Percentiles rank a stretch among this genome's conserved stretches.
Evolutionary conservation across 2,888 invertebrate genomes (phyloP).

Genomic region (Phytoseiulus persimilis): DNA sequence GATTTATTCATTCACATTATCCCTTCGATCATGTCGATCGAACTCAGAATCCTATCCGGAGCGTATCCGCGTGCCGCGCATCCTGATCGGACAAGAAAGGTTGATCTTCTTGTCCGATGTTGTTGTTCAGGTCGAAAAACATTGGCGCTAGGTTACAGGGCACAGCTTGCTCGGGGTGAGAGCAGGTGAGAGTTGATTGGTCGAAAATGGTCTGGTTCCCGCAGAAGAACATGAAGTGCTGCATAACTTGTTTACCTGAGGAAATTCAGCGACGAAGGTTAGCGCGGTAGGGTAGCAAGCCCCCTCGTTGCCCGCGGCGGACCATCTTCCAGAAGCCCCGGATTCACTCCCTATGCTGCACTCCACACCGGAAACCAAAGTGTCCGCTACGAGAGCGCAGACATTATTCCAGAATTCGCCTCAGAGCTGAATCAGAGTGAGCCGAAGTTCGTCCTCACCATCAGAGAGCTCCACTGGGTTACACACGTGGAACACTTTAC

Average conservation of each 20-base stretch:
- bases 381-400: too few relatives aligned
- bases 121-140: conserved; percentile 45
- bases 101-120: conserved; percentile 44
- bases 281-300: too few relatives aligned
- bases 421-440: too few relatives aligned
- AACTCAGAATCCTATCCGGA: conserved; percentile 23
- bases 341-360: too few relatives aligned
- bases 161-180: conserved; percentile 44
- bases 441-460: too few relatives aligned
- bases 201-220: conserved; percentile 45
- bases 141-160: conserved; percentile 43
- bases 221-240: conserved; percentile 45
- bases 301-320: too few relatives aligned
- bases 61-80: conserved; percentile 42
- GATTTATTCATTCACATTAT: too few relatives aligned
- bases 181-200: conserved; percentile 45
- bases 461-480: conserved; percentile 41
- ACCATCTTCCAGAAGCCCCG: too few relatives aligned
- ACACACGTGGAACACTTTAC: conserved; percentile 44
- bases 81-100: conserved; percentile 44
- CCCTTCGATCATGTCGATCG: too few relatives aligned
- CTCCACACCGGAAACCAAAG: too few relatives aligned
- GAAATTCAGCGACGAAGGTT: neutral
- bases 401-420: too few relatives aligned
- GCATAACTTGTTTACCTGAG: conserved; percentile 8